These are phyloP conservation scores for Pao palembangensis DNA, from an alignment of 2,113 vertebrate genomes.

Conservation along the genomic window DNA sequence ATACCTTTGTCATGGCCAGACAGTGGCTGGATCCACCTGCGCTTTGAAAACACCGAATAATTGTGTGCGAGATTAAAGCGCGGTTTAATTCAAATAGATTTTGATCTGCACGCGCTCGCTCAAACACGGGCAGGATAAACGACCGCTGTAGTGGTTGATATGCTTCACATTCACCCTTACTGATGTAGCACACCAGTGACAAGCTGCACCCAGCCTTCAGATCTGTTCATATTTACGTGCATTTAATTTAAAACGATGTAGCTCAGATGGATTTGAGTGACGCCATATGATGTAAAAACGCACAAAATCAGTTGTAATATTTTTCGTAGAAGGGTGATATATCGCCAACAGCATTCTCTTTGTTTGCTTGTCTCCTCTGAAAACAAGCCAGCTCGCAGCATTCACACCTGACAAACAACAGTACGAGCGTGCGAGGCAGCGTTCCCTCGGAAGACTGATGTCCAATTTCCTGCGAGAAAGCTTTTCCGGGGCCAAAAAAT, in stretches of 20 bases:
- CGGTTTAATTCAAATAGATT: not conserved
- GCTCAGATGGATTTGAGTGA: no score
- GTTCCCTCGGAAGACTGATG: constrained; percentile 34
- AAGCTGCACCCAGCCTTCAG: no score
- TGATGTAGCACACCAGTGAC: no score
- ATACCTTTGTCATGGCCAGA: constrained; percentile 37
- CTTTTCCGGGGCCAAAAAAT: constrained; percentile 23
- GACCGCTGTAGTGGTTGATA: not conserved
- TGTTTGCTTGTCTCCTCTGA: constrained; percentile 37
- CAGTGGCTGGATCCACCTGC: constrained; percentile 24
- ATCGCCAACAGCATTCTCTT: constrained; percentile 8
- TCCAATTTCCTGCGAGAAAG: constrained; percentile 59
- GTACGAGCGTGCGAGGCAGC: constrained; percentile 30
- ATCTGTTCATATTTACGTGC: no score
- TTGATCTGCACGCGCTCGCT: not conserved
- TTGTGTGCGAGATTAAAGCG: constrained; percentile 6
- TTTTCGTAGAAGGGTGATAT: no score
- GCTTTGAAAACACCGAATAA: constrained; percentile 12
- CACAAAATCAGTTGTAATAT: no score
- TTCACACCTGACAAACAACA: constrained; percentile 52
- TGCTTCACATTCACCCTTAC: not conserved
- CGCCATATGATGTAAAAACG: no score
- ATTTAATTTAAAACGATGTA: no score
- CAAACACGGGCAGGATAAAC: not conserved
- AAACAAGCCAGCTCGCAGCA: constrained; percentile 44